Conservation (phyloP, 2,888 invertebrate species). For the Cantharis rufa region DNA sequence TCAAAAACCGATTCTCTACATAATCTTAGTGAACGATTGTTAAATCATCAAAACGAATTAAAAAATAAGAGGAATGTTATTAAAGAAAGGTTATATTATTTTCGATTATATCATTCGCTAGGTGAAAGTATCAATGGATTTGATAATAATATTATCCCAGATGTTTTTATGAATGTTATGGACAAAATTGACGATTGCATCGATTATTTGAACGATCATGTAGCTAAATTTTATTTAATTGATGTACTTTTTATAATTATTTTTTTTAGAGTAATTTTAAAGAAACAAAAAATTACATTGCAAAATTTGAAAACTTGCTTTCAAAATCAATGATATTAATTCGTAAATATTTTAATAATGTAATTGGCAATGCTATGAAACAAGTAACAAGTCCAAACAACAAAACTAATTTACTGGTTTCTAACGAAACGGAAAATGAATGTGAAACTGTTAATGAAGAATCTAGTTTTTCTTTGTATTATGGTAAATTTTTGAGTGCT, state of each 20-base stretch:
- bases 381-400: slow-evolving; percentile 62
- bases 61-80: slow-evolving; percentile 80
- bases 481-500: slow-evolving; percentile 94
- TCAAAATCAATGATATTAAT: slow-evolving; percentile 79
- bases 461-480: slow-evolving; percentile 82
- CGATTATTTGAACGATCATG: slow-evolving; percentile 80
- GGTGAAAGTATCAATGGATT: slow-evolving; percentile 44
- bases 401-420: slow-evolving; percentile 40
- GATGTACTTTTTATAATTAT: neutral
- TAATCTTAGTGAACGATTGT: slow-evolving; percentile 86
- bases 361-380: slow-evolving; percentile 79
- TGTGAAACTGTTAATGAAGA: slow-evolving; percentile 53
- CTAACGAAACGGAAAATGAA: slow-evolving; percentile 11
- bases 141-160: slow-evolving; percentile 59
- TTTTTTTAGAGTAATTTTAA: slow-evolving; percentile 75
- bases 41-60: slow-evolving; percentile 85
- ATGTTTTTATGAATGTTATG: slow-evolving; percentile 80
- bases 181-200: slow-evolving; percentile 86
- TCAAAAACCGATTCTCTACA: slow-evolving; percentile 92
- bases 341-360: slow-evolving; percentile 75
- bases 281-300: slow-evolving; percentile 80
- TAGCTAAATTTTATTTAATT: slow-evolving; percentile 54
- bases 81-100: slow-evolving; percentile 79
- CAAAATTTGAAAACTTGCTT: slow-evolving; percentile 84
- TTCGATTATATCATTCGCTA: slow-evolving; percentile 69